Percentiles rank a stretch among this genome's conserved stretches.
Evolutionary conservation across 1,140 invertebrate species (phyloP).

Genomic region (Nebria ingens): DNA sequence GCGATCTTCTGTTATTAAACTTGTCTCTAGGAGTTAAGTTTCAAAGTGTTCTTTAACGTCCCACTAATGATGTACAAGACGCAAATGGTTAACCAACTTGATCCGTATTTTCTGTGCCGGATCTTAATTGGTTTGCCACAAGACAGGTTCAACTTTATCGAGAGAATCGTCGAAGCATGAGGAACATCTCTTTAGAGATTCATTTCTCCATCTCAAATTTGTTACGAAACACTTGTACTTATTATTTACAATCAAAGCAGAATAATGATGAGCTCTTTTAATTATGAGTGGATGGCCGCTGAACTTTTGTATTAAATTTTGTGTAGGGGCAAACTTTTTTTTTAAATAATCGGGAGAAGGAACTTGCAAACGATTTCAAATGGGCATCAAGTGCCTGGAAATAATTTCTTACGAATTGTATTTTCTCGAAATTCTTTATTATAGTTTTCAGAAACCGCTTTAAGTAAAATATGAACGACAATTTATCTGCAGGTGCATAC

Average conservation of each 20-base stretch:
- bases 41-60: background rate
- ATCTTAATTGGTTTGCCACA: background rate
- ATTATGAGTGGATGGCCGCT: no score
- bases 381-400: no score
- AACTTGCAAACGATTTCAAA: no score
- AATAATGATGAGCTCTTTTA: background rate
- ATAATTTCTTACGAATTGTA: no score
- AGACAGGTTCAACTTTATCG: background rate
- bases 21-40: background rate
- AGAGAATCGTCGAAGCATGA: background rate
- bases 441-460: no score
- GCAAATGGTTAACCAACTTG: background rate
- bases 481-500: no score
- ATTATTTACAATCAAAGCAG: background rate
- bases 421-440: no score
- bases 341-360: no score
- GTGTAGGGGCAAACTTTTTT: no score
- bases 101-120: background rate
- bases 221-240: background rate
- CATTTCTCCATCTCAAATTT: background rate
- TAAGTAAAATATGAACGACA: no score
- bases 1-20: background rate
- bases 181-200: background rate
- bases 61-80: slow-evolving; percentile 2
- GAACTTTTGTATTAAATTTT: no score